phyloP scores from a whole-genome alignment of 2,113 vertebrate genomes.

The Cichladusa arquata region DNA sequence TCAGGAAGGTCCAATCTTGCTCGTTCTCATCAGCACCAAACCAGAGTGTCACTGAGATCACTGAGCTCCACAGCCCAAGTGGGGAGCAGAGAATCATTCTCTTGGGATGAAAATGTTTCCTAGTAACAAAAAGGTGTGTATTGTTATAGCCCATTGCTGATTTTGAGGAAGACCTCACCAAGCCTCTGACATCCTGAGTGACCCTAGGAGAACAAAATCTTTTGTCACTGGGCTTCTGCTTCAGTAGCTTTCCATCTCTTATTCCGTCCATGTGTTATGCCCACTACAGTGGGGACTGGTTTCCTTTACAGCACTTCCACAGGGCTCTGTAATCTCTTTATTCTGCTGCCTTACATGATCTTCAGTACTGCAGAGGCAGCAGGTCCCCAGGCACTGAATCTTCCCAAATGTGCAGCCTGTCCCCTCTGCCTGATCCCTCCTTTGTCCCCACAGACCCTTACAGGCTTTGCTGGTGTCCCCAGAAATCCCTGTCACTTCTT shows the following conservation, averaged over 20 bases:
- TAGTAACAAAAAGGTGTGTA: background rate
- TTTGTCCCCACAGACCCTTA: background rate
- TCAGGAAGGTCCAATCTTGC: background rate
- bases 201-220: background rate
- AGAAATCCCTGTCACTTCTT: background rate
- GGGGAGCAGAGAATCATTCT: background rate
- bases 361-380: background rate
- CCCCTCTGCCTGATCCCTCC: background rate
- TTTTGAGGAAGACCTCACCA: background rate
- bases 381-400: background rate
- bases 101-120: background rate
- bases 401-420: background rate
- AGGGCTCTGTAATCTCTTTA: background rate
- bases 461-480: background rate
- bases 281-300: background rate
- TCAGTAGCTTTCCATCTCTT: background rate
- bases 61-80: background rate
- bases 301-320: background rate
- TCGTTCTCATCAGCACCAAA: background rate
- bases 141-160: background rate
- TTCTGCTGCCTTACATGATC: background rate
- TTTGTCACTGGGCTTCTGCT: background rate
- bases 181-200: background rate
- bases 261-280: background rate
- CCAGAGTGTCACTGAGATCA: background rate